phyloP scores from a whole-genome alignment of 2,888 invertebrate species.

The Ochropleura leucogaster region DNA sequence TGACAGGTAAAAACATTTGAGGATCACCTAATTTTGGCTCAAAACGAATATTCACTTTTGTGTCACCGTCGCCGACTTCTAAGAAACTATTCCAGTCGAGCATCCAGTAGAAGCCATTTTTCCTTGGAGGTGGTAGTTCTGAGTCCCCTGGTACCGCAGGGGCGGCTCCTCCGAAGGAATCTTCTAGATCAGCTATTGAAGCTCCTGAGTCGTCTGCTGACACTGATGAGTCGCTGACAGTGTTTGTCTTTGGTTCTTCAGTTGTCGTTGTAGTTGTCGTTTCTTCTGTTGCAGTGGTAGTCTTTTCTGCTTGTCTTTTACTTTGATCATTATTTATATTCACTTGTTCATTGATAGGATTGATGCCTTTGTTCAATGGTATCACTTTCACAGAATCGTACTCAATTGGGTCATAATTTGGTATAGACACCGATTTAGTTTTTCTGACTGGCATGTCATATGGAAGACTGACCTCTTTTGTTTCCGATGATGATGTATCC shows the following conservation, averaged over 20 bases:
- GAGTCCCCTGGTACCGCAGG: conserved; percentile 91
- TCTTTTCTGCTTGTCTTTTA: conserved; percentile 79
- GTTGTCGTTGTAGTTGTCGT: conserved; percentile 67
- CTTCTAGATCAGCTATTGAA: conserved; percentile 93
- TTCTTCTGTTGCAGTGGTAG: conserved; percentile 39
- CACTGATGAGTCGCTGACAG: conserved; percentile 74
- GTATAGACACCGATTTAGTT: conserved; percentile 74
- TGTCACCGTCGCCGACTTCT: conserved; percentile 94
- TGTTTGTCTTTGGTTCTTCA: conserved; percentile 73
- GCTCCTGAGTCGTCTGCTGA: conserved; percentile 88
- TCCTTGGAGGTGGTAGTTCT: conserved; percentile 92
- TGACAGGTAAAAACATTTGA: conserved; percentile 94
- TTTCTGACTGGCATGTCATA: conserved; percentile 82
- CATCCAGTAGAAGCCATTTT: conserved; percentile 95
- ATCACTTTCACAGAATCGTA: conserved; percentile 86
- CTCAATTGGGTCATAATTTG: conserved; percentile 83
- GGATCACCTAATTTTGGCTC: conserved; percentile 95
- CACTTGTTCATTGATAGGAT: conserved; percentile 77
- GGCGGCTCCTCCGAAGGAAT: conserved; percentile 94
- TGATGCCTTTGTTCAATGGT: conserved; percentile 82
- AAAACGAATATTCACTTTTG: conserved; percentile 94
- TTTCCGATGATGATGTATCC: conserved; percentile 84
- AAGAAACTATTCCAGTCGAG: conserved; percentile 96
- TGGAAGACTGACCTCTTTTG: conserved; percentile 78
- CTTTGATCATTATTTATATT: conserved; percentile 75